Evolutionary conservation across 2,888 invertebrate genomes (phyloP).

Genomic region (Aethes cnicana): DNA sequence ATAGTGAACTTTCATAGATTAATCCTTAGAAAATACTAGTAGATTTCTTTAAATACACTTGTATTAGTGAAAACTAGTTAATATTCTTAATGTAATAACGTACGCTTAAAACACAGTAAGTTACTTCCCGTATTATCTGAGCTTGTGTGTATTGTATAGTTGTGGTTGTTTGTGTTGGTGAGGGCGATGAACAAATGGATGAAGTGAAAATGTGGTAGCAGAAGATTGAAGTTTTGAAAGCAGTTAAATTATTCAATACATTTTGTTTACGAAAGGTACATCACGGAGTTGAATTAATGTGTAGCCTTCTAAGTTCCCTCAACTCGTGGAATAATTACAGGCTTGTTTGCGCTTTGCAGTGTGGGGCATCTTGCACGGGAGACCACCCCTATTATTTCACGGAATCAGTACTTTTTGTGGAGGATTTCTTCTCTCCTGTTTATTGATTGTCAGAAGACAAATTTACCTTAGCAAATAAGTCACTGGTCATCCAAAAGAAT

Average conservation of each 20-base stretch:
- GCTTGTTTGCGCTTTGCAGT: slow-evolving; percentile 71
- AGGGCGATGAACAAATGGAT: slow-evolving; percentile 64
- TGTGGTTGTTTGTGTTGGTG: slow-evolving; percentile 74
- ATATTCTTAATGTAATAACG: slow-evolving; percentile 17
- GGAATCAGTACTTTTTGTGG: slow-evolving; percentile 49
- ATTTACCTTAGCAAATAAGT: slow-evolving; percentile 50
- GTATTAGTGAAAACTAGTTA: slow-evolving; percentile 13
- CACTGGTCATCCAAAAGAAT: slow-evolving; percentile 58
- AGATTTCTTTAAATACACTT: slow-evolving; percentile 38
- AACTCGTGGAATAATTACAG: slow-evolving; percentile 57
- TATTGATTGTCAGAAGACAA: slow-evolving; percentile 46
- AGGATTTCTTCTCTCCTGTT: slow-evolving; percentile 47
- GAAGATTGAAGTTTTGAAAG: slow-evolving; percentile 51
- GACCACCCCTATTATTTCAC: slow-evolving; percentile 49
- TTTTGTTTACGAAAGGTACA: slow-evolving; percentile 52
- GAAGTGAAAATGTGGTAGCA: slow-evolving; percentile 63
- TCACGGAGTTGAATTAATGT: slow-evolving; percentile 34
- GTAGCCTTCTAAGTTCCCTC: slow-evolving; percentile 33
- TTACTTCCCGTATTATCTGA: slow-evolving; percentile 40
- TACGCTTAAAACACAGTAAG: slow-evolving; percentile 10
- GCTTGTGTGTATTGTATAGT: slow-evolving; percentile 62
- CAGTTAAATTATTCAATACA: slow-evolving; percentile 42
- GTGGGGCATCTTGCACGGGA: slow-evolving; percentile 54
- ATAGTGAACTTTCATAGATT: slow-evolving; percentile 52
- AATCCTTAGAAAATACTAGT: slow-evolving; percentile 33